These are phyloP conservation scores for Coptotermes formosanus DNA, from an alignment of 1,140 invertebrate species.

Conservation along the genomic window DNA sequence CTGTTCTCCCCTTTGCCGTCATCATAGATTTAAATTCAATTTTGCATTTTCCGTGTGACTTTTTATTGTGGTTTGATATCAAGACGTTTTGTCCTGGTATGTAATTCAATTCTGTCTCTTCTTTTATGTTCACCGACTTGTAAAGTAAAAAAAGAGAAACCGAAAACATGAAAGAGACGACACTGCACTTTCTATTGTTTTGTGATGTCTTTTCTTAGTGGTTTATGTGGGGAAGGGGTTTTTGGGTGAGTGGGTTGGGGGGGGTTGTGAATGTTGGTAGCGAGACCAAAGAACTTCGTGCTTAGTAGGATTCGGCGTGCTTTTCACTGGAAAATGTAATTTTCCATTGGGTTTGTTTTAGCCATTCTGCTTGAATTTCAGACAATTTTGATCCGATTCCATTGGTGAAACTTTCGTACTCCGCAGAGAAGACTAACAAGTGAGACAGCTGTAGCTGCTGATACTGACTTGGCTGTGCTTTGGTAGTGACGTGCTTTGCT, in stretches of 20 bases:
- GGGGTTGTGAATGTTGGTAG: not conserved
- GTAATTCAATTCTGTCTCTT: not conserved
- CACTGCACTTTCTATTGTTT: not conserved
- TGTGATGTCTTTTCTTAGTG: not conserved
- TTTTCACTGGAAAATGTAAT: conserved; percentile 8
- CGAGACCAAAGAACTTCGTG: not conserved
- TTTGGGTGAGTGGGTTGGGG: not conserved
- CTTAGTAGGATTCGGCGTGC: not conserved
- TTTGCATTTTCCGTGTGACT: not conserved
- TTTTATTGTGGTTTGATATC: not conserved
- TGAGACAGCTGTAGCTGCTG: not conserved
- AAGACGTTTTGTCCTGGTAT: not conserved
- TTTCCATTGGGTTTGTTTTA: not conserved
- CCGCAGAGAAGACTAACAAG: not conserved
- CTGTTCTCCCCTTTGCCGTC: not conserved
- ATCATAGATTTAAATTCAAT: not conserved
- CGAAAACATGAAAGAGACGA: not conserved
- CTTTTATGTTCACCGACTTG: not conserved
- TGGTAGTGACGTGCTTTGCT: no score
- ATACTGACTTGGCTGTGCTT: no score
- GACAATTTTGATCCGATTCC: not conserved
- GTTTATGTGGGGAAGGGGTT: not conserved
- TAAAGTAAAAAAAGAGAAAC: not conserved
- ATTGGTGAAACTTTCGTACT: not conserved
- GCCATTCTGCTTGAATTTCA: not conserved